Conservation (phyloP, 2,113 vertebrate species). For the Melanerpes formicivorus region DNA sequence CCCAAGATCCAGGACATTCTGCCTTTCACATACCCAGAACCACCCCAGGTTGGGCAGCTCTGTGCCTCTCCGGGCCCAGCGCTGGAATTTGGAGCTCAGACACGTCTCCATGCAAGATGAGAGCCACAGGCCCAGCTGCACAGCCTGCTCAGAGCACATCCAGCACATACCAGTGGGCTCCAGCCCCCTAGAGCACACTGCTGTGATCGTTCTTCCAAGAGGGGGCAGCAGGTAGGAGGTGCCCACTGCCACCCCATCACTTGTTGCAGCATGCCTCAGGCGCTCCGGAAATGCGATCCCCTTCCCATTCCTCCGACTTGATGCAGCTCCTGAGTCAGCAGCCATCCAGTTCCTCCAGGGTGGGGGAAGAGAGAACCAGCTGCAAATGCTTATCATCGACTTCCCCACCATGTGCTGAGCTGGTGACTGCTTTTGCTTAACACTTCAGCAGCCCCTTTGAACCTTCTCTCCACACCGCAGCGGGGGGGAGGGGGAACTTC, state of each 20-base stretch:
- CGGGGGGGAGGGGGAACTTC: not conserved
- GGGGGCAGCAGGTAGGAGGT: not conserved
- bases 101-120: not conserved
- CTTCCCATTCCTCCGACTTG: not conserved
- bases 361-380: not conserved
- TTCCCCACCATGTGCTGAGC: constrained; percentile 18
- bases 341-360: not conserved
- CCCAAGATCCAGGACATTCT: constrained; percentile 31
- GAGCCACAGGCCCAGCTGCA: fast-evolving
- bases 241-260: not conserved
- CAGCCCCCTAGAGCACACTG: not conserved
- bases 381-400: constrained; percentile 16
- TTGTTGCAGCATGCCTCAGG: not conserved
- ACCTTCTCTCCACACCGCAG: not conserved
- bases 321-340: constrained; percentile 35
- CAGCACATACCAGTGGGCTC: not conserved
- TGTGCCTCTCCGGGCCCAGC: not conserved
- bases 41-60: not conserved
- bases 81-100: not conserved
- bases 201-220: not conserved
- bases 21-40: not conserved
- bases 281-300: not conserved
- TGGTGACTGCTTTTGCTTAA: not conserved
- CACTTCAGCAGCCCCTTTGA: not conserved
- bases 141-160: not conserved